phyloP scores from a whole-genome alignment of 2,113 vertebrate genomes.

The Tiliqua scincoides region DNA sequence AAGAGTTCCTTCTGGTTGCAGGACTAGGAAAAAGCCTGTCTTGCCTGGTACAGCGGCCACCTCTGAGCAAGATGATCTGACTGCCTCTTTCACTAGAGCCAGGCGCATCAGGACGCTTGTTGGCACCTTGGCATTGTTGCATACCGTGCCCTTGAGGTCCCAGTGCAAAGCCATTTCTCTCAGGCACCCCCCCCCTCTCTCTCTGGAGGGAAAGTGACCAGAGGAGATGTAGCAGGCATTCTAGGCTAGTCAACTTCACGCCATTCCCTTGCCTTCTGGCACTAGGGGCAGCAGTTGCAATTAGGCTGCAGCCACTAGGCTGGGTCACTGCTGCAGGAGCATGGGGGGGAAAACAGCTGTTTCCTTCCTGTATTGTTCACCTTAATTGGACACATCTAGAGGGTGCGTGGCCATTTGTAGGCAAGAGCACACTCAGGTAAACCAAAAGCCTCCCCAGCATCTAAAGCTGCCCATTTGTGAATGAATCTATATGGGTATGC shows the following conservation, averaged over 20 bases:
- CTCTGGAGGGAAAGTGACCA: too few relatives aligned
- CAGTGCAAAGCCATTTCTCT: background rate
- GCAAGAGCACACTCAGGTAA: background rate
- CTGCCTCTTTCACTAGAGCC: too few relatives aligned
- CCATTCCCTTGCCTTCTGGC: background rate
- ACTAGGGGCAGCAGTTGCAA: background rate
- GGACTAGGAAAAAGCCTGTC: background rate
- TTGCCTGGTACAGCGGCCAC: background rate
- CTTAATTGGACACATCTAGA: too few relatives aligned
- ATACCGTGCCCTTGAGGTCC: background rate
- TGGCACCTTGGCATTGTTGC: background rate
- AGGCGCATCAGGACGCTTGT: too few relatives aligned
- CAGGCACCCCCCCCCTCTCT: rapidly evolving
- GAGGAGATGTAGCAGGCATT: background rate
- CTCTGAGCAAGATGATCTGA: background rate
- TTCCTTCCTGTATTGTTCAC: too few relatives aligned
- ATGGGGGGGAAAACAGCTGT: background rate
- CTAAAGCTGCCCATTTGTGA: background rate
- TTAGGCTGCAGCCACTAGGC: background rate
- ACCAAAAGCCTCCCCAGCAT: too few relatives aligned
- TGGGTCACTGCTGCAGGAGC: too few relatives aligned
- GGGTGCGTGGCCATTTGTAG: too few relatives aligned
- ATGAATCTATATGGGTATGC: too few relatives aligned
- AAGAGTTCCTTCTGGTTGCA: too few relatives aligned
- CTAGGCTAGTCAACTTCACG: background rate